Evolutionary conservation across 1,140 invertebrate genomes (phyloP).

Genomic region (Magallana gigas): DNA sequence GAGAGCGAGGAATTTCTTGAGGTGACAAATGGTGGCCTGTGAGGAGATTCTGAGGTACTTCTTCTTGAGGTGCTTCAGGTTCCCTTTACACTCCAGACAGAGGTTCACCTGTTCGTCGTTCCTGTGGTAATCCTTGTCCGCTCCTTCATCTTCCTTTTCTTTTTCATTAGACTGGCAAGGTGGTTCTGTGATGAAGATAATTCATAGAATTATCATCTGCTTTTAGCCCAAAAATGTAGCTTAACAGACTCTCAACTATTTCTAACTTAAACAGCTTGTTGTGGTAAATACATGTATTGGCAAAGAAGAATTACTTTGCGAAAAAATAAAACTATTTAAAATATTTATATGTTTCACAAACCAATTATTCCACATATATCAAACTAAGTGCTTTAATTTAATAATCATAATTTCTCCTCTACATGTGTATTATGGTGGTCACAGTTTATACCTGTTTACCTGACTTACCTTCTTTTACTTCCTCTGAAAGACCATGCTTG

Average conservation of each 20-base stretch:
- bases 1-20: conserved; percentile 98
- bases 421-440: no score
- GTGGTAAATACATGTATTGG: neutral
- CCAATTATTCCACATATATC: no score
- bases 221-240: no score
- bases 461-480: conserved; percentile 40
- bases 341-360: no score
- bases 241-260: neutral
- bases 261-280: neutral
- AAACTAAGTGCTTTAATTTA: no score
- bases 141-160: conserved; percentile 61
- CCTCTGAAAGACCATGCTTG: conserved; percentile 66
- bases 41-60: conserved; percentile 96
- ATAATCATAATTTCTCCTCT: no score
- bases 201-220: no score
- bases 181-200: neutral
- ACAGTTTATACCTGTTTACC: no score
- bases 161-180: neutral
- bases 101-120: conserved; percentile 91
- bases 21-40: conserved; percentile 96
- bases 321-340: no score
- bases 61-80: conserved; percentile 74
- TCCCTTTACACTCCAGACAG: conserved; percentile 74
- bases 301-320: no score
- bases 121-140: conserved; percentile 93